phyloP scores from a whole-genome alignment of 2,797 vertebrate genomes.

The Cercopithecus mitis region DNA sequence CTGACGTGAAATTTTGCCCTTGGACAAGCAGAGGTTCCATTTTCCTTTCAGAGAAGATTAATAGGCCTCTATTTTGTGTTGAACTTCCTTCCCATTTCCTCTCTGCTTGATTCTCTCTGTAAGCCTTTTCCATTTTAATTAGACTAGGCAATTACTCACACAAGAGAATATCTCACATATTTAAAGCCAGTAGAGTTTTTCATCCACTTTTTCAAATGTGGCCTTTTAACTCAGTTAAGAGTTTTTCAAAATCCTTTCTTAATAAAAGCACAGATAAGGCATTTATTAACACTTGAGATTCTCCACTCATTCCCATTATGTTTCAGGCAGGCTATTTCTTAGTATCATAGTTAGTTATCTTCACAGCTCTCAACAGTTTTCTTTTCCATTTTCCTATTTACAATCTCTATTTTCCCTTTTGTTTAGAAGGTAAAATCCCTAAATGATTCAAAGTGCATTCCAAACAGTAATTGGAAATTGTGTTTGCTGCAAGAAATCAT shows the following conservation, averaged over 20 bases:
- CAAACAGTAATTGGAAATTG: constrained; percentile 50
- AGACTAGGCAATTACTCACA: constrained; percentile 42
- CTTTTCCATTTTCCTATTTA: constrained; percentile 17
- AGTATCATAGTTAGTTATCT: constrained; percentile 11
- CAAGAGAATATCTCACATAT: constrained; percentile 43
- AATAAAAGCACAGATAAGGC: constrained; percentile 58
- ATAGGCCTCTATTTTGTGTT: constrained; percentile 20
- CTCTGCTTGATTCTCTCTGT: not conserved
- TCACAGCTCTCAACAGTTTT: not conserved
- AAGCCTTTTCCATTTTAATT: constrained; percentile 64
- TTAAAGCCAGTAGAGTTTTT: constrained; percentile 58
- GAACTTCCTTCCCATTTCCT: constrained; percentile 39
- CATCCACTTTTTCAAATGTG: constrained; percentile 45
- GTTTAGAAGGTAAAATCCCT: constrained; percentile 35
- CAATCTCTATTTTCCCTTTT: constrained; percentile 44
- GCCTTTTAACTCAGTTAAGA: constrained; percentile 60
- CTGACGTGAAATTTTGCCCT: not conserved
- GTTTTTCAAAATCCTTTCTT: constrained; percentile 55
- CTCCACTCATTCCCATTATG: not conserved
- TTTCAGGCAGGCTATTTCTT: constrained; percentile 36
- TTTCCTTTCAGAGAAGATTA: constrained; percentile 7
- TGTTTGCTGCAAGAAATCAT: constrained; percentile 12
- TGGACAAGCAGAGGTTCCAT: not conserved
- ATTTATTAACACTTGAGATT: constrained; percentile 54
- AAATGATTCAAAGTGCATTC: constrained; percentile 40